Base-by-base conservation (phyloP, 2,797 vertebrate species). In the Halcyon smyrnensis region DNA sequence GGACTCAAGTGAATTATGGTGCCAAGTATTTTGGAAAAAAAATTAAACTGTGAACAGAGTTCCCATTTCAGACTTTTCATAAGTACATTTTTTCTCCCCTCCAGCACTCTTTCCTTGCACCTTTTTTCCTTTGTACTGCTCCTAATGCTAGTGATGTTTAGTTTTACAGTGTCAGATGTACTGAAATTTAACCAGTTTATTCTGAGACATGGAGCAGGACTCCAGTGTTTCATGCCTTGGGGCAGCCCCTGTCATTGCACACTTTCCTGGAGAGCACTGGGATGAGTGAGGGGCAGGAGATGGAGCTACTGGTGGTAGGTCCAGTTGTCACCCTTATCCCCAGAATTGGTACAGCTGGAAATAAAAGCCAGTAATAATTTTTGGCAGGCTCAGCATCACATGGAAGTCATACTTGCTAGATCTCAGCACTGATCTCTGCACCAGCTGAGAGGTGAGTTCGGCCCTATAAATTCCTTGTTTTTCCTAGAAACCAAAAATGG, bases 181-280 rank as follows among this genome's bases (percentile, higher is more conserved):
- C 11, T 28, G 11, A 14, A 41, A 7, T 84, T 68, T 39, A 48
- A 63, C 12, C 56, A 56, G 43, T 81, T 90, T 54, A 9, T 30
- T 23, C 9, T 13, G 79, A 37, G 36, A 76, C 32, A 11, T 1
- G 1, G 15, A 64, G 37, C 70, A 65, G 24, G 8, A 4, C 30
- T 45, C 14, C 57, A 48, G 8, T 0, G 5, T 50, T 73, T 41
- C 19, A 9, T 12, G 20, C 34, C 23, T 48, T 43, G 56, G 32
- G 53, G 12, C 43, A 67, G 50, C 14, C 23, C 32, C 46, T 25
- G 0, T 15, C 25, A 24, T 41, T 48, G n/a, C 45, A 5, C 45
- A 11, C 0, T 3, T 79, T 60, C n/a, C 0, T 2, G 20, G 57
- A 32, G 8, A 67, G 10, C 46, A 8, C 0, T 1, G 0, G 46